A percentile compares a stretch with the other conserved stretches of the same genome.
phyloP scores from a whole-genome alignment of 1,140 invertebrate genomes.

The Eupristina koningsbergeri region DNA sequence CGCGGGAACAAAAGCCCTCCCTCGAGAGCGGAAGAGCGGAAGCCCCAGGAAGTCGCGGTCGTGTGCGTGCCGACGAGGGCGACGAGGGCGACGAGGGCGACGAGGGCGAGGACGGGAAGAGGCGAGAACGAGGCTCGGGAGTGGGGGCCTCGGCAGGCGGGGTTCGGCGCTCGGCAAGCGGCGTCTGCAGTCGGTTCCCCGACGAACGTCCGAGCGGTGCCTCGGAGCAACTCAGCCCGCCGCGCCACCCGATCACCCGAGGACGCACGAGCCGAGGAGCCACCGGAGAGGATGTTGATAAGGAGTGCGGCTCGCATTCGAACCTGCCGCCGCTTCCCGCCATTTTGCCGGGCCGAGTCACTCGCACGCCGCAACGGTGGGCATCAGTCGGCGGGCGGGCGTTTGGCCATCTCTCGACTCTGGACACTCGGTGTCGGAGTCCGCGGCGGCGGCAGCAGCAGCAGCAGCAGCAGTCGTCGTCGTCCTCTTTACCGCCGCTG shows the following conservation, averaged over 20 bases:
- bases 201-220: not conserved
- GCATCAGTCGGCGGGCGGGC: too few species aligned
- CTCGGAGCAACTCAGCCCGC: too few species aligned
- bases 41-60: not conserved
- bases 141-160: not conserved
- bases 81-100: not conserved
- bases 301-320: constrained; percentile 1
- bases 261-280: too few species aligned
- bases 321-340: constrained; percentile 7
- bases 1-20: too few species aligned
- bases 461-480: not conserved
- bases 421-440: not conserved
- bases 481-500: too few species aligned
- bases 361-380: not conserved
- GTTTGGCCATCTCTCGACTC: not conserved
- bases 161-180: not conserved
- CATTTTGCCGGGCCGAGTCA: not conserved
- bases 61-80: not conserved
- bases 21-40: too few species aligned
- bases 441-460: not conserved
- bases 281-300: constrained; percentile 7
- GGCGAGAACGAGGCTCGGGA: not conserved
- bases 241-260: too few species aligned
- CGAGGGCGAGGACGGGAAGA: not conserved
- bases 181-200: not conserved